Evolutionary conservation across 2,113 vertebrate genomes (phyloP).

Genomic region (Excalfactoria chinensis): DNA sequence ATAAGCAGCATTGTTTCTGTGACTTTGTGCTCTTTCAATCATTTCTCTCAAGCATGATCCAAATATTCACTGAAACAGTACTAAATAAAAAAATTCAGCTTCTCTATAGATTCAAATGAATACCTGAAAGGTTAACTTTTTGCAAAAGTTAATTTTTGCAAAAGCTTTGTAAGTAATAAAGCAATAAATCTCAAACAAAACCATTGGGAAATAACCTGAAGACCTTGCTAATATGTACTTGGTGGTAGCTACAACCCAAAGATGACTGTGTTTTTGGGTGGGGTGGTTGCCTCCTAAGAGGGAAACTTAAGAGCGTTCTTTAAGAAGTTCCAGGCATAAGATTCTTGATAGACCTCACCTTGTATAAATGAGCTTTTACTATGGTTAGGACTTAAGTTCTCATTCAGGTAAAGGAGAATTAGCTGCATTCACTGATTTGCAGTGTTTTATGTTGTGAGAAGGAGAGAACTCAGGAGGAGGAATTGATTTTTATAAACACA

Average conservation of each 20-base stretch:
- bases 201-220: not conserved
- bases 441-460: not conserved
- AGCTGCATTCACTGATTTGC: not conserved
- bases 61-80: not conserved
- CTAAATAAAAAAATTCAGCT: not conserved
- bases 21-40: not conserved
- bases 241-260: not conserved
- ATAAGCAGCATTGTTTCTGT: not conserved
- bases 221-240: not conserved
- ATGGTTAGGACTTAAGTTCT: not conserved
- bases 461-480: not conserved
- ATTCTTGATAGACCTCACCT: not conserved
- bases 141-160: too few relatives aligned
- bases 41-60: not conserved
- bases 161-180: not conserved
- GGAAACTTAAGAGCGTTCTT: too few relatives aligned
- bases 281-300: not conserved
- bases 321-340: not conserved
- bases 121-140: not conserved
- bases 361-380: not conserved
- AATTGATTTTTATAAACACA: constrained; percentile 33
- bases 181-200: not conserved
- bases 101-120: not conserved
- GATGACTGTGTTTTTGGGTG: not conserved
- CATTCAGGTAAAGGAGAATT: not conserved